Conservation (phyloP, 2,888 invertebrate genomes). For the Syrphus vitripennis region DNA sequence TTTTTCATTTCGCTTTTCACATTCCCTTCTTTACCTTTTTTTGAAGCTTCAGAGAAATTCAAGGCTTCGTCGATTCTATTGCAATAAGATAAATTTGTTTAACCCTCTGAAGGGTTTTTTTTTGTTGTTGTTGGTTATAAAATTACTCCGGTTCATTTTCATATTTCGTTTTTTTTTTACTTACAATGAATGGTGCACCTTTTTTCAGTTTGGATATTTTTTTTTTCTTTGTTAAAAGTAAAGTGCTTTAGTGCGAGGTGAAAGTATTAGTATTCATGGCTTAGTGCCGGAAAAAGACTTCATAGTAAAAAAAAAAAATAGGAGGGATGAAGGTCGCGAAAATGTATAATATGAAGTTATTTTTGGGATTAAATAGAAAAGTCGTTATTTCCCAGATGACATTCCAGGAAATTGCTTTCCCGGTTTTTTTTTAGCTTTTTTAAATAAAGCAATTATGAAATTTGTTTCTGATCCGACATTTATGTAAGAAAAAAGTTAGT, state of each 20-base stretch:
- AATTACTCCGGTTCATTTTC: not conserved
- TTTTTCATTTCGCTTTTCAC: not conserved
- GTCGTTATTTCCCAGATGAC: conserved; percentile 47
- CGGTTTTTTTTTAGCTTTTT: not conserved
- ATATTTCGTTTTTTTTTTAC: not conserved
- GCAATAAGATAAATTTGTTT: conserved; percentile 35
- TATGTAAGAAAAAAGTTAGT: not conserved
- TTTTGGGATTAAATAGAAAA: conserved; percentile 16
- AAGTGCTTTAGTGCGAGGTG: conserved; percentile 9
- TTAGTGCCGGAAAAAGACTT: conserved; percentile 7
- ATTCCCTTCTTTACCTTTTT: not conserved
- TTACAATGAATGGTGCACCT: conserved; percentile 12
- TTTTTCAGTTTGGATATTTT: not conserved
- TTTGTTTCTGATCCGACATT: not conserved
- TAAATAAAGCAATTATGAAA: conserved; percentile 4
- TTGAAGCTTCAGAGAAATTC: not conserved
- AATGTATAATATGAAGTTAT: not conserved
- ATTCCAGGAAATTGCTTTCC: conserved; percentile 47
- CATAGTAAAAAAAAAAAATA: not conserved
- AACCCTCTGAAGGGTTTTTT: conserved; percentile 26
- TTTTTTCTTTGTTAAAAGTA: not conserved
- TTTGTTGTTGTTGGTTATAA: not conserved
- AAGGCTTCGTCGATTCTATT: not conserved
- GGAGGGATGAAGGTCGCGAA: not conserved
- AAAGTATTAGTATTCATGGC: conserved; percentile 54